A percentile compares a stretch with the other conserved stretches of the same genome.
These are phyloP conservation scores for Oreortyx pictus DNA, from an alignment of 2,797 vertebrate species.

Conservation along the genomic window DNA sequence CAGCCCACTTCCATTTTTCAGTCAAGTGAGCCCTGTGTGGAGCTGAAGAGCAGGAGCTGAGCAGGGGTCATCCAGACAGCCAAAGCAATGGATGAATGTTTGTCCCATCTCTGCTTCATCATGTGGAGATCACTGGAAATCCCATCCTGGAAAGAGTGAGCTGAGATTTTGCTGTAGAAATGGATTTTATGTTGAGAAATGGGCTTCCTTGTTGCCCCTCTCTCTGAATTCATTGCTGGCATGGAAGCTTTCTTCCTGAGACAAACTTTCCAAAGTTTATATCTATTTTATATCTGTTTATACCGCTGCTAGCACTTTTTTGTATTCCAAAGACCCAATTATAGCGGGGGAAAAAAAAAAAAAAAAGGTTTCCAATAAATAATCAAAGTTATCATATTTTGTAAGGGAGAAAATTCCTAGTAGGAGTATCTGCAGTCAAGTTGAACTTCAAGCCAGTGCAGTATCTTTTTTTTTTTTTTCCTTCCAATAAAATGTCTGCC, in stretches of 20 bases:
- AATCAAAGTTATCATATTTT: slow-evolving; percentile 63
- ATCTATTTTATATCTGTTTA: slow-evolving; percentile 21
- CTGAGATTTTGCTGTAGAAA: background rate
- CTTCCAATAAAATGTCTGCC: slow-evolving; percentile 31
- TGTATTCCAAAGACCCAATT: slow-evolving; percentile 45
- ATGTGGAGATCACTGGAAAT: background rate
- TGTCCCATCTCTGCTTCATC: background rate
- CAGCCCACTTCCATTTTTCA: background rate
- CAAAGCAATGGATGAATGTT: background rate
- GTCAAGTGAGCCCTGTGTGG: background rate
- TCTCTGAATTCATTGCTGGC: background rate
- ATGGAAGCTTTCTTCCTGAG: slow-evolving; percentile 20
- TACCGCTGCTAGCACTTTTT: slow-evolving; percentile 41
- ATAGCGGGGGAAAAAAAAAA: slow-evolving; percentile 14
- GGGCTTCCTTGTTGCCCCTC: background rate
- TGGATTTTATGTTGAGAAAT: background rate
- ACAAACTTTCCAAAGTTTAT: slow-evolving; percentile 30
- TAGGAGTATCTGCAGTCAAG: slow-evolving; percentile 4
- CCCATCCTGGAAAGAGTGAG: background rate
- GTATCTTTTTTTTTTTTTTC: slow-evolving; percentile 57
- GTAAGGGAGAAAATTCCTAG: background rate
- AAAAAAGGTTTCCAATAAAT: slow-evolving; percentile 47
- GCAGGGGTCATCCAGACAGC: background rate
- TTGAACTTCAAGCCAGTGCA: background rate
- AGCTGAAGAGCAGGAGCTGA: background rate